Base-by-base conservation (phyloP, 2,888 invertebrate genomes). In the Tricholauxania praeusta region DNA sequence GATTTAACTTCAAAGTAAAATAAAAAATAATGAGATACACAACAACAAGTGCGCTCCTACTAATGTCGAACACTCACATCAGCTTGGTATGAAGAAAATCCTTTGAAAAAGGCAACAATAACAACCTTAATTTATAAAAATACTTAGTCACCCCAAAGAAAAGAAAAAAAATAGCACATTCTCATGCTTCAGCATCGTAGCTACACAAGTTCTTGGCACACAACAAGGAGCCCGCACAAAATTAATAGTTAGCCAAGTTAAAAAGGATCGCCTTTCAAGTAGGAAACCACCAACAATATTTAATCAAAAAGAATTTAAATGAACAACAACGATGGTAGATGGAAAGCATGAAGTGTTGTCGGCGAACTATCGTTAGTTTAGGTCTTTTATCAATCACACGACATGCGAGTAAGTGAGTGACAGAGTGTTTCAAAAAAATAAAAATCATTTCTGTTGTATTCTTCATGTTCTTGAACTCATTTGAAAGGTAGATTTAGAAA, bases 191-290 rank as follows among this genome's bases (percentile, higher is more conserved):
- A 28, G 28, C 28, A 3, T 28, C 28, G 28, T 28, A 28, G 28
- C 2, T 28, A 28, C 28, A 28, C 28, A 28, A 28, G 28, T 28
- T 28, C 28, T 28, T 28, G 28, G 28, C 28, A 28, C 28, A n/a
- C 64, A n/a, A 49, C 52, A 63, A 22, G 15, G 48, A 67, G 62
- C 73, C 76, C 77, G 75, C 77, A 78, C 78, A 80, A 81, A 83
- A 86, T 84, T 84, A 85, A 85, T 85, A 82, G 86, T 82, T 84
- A 79, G 81, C 77, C 84, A 81, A 82, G 83, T 79, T 83, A 78
- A 84, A 83, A 86, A 83, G 84, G 84, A 86, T 86, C 79, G 82
- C 81, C 82, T 80, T 77, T 82, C 85, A 84, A 82, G 81, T 79
- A 78, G 78, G 79, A 79, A 83, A 84, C 85, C 85, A 78, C 85